phyloP scores from a whole-genome alignment of 2,113 vertebrate genomes.

The Pachypanchax playfairii region DNA sequence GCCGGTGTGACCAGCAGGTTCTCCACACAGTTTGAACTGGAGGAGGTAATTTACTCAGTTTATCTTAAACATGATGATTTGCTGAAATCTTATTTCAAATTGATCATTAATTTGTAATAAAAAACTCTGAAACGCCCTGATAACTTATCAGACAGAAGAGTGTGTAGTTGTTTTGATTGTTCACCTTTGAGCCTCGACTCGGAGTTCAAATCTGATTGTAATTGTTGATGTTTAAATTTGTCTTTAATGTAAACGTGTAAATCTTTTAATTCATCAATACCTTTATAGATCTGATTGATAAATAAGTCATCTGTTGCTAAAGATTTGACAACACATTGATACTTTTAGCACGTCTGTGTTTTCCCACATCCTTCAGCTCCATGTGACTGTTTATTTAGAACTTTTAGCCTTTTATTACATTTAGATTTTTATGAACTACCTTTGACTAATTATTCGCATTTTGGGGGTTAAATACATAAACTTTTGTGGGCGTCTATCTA shows the following conservation, averaged over 20 bases:
- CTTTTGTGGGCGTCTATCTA: too few species aligned
- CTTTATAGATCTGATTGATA: too few species aligned
- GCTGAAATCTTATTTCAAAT: not conserved
- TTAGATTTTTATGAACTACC: too few species aligned
- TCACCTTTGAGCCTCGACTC: not conserved
- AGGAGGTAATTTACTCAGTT: conserved; percentile 80
- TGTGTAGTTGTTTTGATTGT: not conserved
- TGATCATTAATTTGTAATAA: not conserved
- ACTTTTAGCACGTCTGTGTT: not conserved
- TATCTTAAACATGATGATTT: not conserved
- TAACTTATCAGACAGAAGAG: conserved; percentile 12
- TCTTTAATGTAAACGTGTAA: too few species aligned
- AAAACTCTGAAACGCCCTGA: conserved; percentile 15
- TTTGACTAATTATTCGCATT: too few species aligned
- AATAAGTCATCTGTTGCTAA: too few species aligned
- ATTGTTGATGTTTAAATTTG: too few species aligned
- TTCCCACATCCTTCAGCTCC: not conserved
- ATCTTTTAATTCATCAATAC: too few species aligned
- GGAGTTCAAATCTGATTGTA: not conserved
- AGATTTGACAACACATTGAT: too few species aligned
- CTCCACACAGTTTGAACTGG: conserved; percentile 81
- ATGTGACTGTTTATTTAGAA: too few species aligned
- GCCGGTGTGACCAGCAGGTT: conserved; percentile 82
- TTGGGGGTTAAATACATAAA: too few species aligned
- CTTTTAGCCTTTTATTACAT: too few species aligned